Base-by-base conservation (phyloP, 2,888 invertebrate species). In the Eupithecia vulgata region DNA sequence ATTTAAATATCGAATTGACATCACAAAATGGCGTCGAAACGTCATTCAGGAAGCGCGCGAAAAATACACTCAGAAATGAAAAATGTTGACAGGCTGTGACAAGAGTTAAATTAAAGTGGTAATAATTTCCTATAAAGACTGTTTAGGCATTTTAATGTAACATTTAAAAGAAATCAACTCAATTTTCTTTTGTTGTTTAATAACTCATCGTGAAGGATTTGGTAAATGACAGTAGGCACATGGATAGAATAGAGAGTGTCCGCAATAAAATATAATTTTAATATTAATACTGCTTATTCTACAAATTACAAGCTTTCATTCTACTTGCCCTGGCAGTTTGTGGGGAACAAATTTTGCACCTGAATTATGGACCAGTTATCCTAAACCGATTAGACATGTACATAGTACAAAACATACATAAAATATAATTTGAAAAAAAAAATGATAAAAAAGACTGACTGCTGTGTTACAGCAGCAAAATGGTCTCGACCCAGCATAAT, bases 51-150 rank as follows among this genome's bases (percentile, higher is more conserved):
- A 82, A 83, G 82, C 81, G 72, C 78, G 81, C 79, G 79, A 83
- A 84, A 85, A 84, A 81, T 81, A 80, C 79, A 86, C 83, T 85
- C 86, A 90, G 90, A 90, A 91, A 91, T 89, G 84, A 84, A 52
- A 37, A 87, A 80, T 81, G 86, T 84, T 84, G 82, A 73, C 80
- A 82, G 81, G 85, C 84, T 83, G 81, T 88, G 93, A 91, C 92
- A 92, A 90, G 85, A 86, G 74, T 84, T 80, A 87, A 89, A 91
- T 91, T 90, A 88, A 90, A 88, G 79, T 87, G 74, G 57, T 67
- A n/a, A 62, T 69, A 59, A 68, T 70, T 64, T 64, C 21, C 65
- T 65, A 15, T 65, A 4, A 21, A 37, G 40, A 25, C 12, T 40
- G 34, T 62, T 59, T 21, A 59, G 34, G 57, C 4, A 57, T 57